Percentiles rank a stretch among this genome's conserved stretches.
phyloP scores from a whole-genome alignment of 35 echinoderm and acorn worm species.

The Apostichopus californicus region DNA sequence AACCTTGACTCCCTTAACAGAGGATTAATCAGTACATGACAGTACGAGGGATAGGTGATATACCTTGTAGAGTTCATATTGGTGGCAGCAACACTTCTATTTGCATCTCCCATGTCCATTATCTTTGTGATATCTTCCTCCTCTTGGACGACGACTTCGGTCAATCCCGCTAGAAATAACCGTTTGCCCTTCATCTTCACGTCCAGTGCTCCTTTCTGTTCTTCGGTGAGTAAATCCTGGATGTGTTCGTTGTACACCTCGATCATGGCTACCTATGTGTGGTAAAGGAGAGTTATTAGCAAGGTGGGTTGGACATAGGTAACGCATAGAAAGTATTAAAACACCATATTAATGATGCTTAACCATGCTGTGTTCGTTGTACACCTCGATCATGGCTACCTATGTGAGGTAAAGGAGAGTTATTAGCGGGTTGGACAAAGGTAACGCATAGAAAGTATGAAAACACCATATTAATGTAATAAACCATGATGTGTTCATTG shows the following conservation, averaged over 20 bases:
- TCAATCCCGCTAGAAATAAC: conserved; percentile 75
- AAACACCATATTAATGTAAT: too few species aligned
- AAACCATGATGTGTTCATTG: conserved; percentile 88
- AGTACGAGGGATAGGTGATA: neutral
- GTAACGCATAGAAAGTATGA: too few species aligned
- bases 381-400: too few species aligned
- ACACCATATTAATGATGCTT: too few species aligned
- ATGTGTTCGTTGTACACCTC: conserved; percentile 96
- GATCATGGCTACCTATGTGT: conserved; percentile 79
- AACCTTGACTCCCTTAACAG: too few species aligned
- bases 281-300: neutral
- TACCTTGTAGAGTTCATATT: conserved; percentile 98
- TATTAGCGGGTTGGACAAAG: too few species aligned
- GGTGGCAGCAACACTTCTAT: conserved; percentile 83
- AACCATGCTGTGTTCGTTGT: too few species aligned
- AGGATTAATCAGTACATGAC: neutral
- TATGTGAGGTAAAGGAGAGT: too few species aligned
- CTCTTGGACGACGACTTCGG: conserved; percentile 60
- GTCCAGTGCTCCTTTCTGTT: conserved; percentile 67
- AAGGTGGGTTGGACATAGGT: too few species aligned
- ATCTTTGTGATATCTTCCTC: conserved; percentile 80
- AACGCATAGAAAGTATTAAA: too few species aligned
- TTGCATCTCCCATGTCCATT: conserved; percentile 91
- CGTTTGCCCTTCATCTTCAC: conserved; percentile 97
- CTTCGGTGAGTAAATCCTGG: conserved; percentile 69